Evolutionary conservation across 37 sponge, comb jelly and placozoan genomes (phyloP).

Genomic region (Lycopodina hypogea): DNA sequence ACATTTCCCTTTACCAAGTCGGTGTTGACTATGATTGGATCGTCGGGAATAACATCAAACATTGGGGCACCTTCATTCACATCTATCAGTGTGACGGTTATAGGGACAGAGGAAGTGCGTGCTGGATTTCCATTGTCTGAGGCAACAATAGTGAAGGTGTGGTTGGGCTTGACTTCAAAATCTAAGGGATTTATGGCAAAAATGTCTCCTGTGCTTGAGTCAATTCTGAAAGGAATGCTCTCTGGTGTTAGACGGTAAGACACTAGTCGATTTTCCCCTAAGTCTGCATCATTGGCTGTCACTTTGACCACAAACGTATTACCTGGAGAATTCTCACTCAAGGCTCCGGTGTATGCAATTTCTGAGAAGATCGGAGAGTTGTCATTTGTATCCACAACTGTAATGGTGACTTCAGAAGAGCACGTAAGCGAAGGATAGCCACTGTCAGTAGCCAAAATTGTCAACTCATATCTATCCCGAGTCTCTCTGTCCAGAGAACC

Average conservation of each 20-base stretch:
- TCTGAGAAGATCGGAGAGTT: conserved; percentile 32
- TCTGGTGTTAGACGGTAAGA: conserved; percentile 4
- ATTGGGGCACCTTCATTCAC: conserved; percentile 47
- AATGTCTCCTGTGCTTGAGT: conserved; percentile 19
- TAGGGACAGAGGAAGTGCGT: background rate
- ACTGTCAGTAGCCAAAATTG: conserved; percentile 47
- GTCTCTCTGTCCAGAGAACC: conserved; percentile 53
- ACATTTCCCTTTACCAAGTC: background rate
- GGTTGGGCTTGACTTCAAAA: conserved; percentile 3
- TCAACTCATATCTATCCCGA: conserved; percentile 8
- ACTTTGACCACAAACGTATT: conserved; percentile 22
- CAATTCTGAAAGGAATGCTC: conserved; percentile 26
- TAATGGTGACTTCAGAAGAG: conserved; percentile 10
- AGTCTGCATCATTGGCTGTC: conserved; percentile 56
- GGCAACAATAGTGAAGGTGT: conserved; percentile 30
- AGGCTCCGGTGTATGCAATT: background rate
- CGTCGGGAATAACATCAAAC: conserved; percentile 2
- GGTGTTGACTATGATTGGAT: background rate
- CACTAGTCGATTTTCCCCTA: conserved; percentile 10
- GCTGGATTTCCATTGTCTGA: conserved; percentile 10
- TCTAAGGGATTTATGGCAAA: conserved; percentile 7
- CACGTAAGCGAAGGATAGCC: conserved; percentile 32
- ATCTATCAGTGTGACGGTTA: conserved; percentile 21
- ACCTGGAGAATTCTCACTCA: conserved; percentile 31
- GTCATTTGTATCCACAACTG: conserved; percentile 59